Percentiles rank a stretch among this genome's conserved stretches.
phyloP scores from a whole-genome alignment of 2,888 invertebrate genomes.

The Melanotus villosus region DNA sequence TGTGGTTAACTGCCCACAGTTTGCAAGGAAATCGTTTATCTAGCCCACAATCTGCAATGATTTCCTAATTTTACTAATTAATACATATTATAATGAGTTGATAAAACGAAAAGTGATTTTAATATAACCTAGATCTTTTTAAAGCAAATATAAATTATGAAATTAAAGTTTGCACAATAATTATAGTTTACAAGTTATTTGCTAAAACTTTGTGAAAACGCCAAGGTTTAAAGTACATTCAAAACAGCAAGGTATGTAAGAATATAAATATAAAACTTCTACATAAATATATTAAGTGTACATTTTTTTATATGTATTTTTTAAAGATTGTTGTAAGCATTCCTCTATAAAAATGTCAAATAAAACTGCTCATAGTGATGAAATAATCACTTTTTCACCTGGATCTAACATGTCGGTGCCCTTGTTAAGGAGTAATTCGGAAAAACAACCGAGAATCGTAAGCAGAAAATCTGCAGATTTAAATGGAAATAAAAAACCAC shows the following conservation, averaged over 20 bases:
- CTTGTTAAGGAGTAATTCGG: slow-evolving; percentile 30
- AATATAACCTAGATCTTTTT: no score
- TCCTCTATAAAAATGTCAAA: slow-evolving; percentile 19
- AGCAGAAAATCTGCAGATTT: not conserved
- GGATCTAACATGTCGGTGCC: slow-evolving; percentile 18
- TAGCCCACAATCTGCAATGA: slow-evolving; percentile 2
- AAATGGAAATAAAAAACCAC: not conserved
- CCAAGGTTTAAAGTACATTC: slow-evolving; percentile 8
- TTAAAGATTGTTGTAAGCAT: no score
- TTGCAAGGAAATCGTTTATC: slow-evolving; percentile 1
- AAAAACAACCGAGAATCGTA: slow-evolving; percentile 21
- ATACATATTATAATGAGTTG: not conserved
- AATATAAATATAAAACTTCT: not conserved
- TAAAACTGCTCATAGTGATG: slow-evolving; percentile 2
- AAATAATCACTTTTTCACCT: not conserved
- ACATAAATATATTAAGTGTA: not conserved
- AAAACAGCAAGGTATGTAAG: not conserved
- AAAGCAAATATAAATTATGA: no score
- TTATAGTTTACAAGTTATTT: slow-evolving; percentile 5
- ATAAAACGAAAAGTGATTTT: no score
- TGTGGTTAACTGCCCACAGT: not conserved
- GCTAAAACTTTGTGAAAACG: not conserved
- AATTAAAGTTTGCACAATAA: not conserved
- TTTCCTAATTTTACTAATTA: slow-evolving; percentile 4
- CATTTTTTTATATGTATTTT: not conserved